phyloP scores from a whole-genome alignment of 2,888 invertebrate genomes.

The Serripes groenlandicus region DNA sequence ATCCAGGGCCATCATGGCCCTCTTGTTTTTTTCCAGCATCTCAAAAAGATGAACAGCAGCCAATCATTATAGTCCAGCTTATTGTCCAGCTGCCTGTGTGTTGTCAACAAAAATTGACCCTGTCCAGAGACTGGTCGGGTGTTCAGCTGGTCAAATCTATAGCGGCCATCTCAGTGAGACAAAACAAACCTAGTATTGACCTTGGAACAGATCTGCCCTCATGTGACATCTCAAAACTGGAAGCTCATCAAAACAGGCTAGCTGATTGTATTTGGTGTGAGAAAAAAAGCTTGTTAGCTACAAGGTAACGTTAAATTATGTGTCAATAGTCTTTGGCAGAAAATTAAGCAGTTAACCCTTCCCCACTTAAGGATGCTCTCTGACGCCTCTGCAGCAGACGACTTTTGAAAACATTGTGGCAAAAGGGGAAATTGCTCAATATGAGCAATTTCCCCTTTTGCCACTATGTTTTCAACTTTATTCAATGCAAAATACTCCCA shows the following conservation, averaged over 20 bases:
- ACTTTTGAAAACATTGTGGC: too few relatives aligned
- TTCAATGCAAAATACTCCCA: too few relatives aligned
- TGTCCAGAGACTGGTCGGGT: constrained; percentile 89
- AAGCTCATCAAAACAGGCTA: constrained; percentile 89
- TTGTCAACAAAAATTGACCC: constrained; percentile 88
- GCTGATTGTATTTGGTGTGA: constrained; percentile 87
- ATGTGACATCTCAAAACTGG: constrained; percentile 86
- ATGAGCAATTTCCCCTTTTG: too few relatives aligned
- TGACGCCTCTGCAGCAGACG: too few relatives aligned
- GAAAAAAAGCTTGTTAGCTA: constrained; percentile 87
- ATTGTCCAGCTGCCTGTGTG: constrained; percentile 89
- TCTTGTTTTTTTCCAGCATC: too few relatives aligned
- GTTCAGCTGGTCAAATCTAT: constrained; percentile 88
- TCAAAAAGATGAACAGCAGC: constrained; percentile 16
- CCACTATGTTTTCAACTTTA: too few relatives aligned
- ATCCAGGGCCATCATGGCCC: too few relatives aligned
- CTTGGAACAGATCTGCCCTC: constrained; percentile 87
- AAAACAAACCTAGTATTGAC: constrained; percentile 83
- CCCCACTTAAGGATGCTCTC: too few relatives aligned
- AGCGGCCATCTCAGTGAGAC: constrained; percentile 46
- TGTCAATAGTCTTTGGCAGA: too few relatives aligned
- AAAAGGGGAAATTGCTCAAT: too few relatives aligned
- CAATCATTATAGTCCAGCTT: constrained; percentile 86
- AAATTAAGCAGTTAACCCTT: too few relatives aligned
- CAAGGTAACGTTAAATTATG: too few relatives aligned